Evolutionary conservation across 1,140 invertebrate species (phyloP), one percentile per base, ranked within the genome.

Genomic region (Phocides pigmalion): DNA sequence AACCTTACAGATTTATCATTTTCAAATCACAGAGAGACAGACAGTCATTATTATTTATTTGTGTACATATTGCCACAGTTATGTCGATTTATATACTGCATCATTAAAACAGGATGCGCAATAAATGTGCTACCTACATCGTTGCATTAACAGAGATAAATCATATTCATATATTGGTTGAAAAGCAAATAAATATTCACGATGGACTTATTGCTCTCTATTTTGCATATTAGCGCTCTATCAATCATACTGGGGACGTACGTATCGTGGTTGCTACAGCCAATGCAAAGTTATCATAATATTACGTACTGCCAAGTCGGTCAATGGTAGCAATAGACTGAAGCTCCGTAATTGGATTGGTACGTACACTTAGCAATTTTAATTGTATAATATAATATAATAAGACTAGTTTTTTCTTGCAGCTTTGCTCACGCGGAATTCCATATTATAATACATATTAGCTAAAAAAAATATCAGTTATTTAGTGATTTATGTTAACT

Each of bases 261-360:
- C 22, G 3, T 16, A 19, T 1, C 16, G 17, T 19, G 14, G 9
- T 1, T 44, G 9, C 41, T 8, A 28, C 3, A 6, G 47, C 47
- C 12, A 49, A 28, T 49, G 47, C 47, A 44, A 15, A 15, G 41
- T 44, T 49, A 32, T 49, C 12, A 22, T 28, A 49, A 49, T 5
- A 28, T 28, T 8, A 15, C 14, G 3, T 49, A 14, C n/a, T 25
- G 47, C 47, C 47, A 49, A 49, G 11, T 49, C 22, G 47, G 47
- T 49, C 47, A 49, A 49, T 49, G 47, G 20, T 15, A 47, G 3
- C 20, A 25, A 25, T 32, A 32, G 28, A 35, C 8, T 35, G 32
- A 12, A 35, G 11, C 32, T 12, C 4, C 4, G 32, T 35, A 35
- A 35, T 35, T 35, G n/a, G n/a, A n/a, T n/a, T n/a, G n/a, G n/a